phyloP scores from a whole-genome alignment of 2,888 invertebrate species.

The Elysia crispata region DNA sequence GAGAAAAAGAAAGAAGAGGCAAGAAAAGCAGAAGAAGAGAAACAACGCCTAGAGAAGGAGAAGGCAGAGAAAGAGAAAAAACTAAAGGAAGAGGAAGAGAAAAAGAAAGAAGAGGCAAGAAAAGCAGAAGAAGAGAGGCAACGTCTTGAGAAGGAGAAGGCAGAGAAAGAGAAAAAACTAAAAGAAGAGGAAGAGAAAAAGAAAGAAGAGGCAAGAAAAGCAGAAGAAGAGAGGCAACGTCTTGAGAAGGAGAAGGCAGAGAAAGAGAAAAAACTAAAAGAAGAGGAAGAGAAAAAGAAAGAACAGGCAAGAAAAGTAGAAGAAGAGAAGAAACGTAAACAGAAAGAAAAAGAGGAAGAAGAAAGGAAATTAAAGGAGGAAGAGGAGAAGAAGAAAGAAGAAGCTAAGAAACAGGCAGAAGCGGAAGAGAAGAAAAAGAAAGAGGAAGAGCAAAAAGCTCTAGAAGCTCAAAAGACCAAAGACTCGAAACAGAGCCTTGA shows the following conservation, averaged over 20 bases:
- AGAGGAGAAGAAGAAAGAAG: background rate
- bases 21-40: background rate
- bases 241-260: background rate
- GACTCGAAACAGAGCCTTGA: no score
- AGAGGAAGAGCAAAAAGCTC: background rate
- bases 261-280: background rate
- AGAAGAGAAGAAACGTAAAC: background rate
- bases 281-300: slow-evolving; percentile 14
- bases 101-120: background rate
- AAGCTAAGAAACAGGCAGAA: slow-evolving; percentile 2
- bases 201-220: slow-evolving; percentile 27
- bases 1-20: background rate
- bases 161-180: slow-evolving; percentile 14
- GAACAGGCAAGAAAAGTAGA: slow-evolving; percentile 13
- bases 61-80: slow-evolving; percentile 21
- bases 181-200: background rate
- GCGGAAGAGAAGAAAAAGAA: background rate
- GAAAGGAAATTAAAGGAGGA: background rate
- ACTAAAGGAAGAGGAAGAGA: background rate
- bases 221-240: slow-evolving; percentile 14
- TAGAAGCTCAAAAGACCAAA: slow-evolving; percentile 9
- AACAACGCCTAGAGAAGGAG: slow-evolving; percentile 9
- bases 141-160: slow-evolving; percentile 23
- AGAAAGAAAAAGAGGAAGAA: background rate
- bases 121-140: slow-evolving; percentile 16